Conservation (phyloP, 2,113 vertebrate genomes). For the Tragelaphus strepsiceros region DNA sequence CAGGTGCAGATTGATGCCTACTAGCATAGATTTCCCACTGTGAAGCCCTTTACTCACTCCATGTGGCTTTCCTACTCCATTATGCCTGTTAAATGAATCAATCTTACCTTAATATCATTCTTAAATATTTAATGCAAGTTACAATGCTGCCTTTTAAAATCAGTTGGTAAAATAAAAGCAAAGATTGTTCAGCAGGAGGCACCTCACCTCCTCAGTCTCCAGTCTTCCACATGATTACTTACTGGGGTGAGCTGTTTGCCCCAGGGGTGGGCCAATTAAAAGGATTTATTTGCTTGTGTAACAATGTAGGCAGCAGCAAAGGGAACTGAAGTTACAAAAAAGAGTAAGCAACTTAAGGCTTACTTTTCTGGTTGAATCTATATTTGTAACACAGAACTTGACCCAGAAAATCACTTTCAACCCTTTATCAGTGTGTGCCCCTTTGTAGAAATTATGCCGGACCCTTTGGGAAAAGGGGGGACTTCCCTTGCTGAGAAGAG, state of each 20-base stretch:
- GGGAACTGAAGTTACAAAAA: neutral
- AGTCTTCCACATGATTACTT: conserved; percentile 34
- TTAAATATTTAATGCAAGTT: conserved; percentile 74
- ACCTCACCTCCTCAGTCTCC: conserved; percentile 25
- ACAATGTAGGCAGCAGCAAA: neutral
- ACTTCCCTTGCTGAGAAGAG: neutral
- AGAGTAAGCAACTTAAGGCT: conserved; percentile 3
- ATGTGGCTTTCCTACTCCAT: conserved; percentile 66
- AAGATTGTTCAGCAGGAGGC: conserved; percentile 59
- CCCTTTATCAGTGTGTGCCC: neutral
- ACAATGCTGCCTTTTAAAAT: conserved; percentile 66
- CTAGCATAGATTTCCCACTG: conserved; percentile 64
- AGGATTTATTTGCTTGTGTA: conserved; percentile 59
- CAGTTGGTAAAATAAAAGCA: conserved; percentile 71
- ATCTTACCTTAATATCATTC: conserved; percentile 71
- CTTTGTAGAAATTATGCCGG: neutral
- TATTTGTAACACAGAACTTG: neutral
- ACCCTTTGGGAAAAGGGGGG: neutral
- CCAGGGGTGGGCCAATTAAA: conserved; percentile 57
- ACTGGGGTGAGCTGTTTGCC: conserved; percentile 37
- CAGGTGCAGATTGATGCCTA: conserved; percentile 67
- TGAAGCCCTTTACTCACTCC: conserved; percentile 60
- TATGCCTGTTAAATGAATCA: conserved; percentile 73
- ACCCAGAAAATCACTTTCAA: conserved; percentile 43
- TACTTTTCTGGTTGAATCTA: conserved; percentile 27